Percentiles rank a stretch among this genome's conserved stretches.
phyloP scores from a whole-genome alignment of 2,888 invertebrate species.

The Neuroscelio doddi region DNA sequence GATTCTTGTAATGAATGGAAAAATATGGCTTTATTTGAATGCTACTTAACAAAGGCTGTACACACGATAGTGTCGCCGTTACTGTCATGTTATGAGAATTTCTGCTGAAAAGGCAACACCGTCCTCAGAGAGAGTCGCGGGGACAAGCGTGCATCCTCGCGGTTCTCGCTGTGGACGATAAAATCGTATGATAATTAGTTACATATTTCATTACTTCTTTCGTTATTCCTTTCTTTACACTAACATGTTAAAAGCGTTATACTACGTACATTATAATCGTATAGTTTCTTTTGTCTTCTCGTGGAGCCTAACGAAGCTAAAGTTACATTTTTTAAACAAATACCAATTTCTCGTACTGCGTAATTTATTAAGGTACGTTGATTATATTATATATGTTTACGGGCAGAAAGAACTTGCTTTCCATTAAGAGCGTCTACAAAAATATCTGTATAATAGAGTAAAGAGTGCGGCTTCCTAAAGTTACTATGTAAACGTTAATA shows the following conservation, averaged over 20 bases:
- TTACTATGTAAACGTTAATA: constrained; percentile 45
- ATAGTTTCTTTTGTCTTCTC: constrained; percentile 41
- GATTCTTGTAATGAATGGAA: constrained; percentile 71
- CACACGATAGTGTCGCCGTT: constrained; percentile 58
- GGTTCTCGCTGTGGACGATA: constrained; percentile 47
- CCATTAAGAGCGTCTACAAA: constrained; percentile 64
- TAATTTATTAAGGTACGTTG: constrained; percentile 48
- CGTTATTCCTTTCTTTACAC: constrained; percentile 60
- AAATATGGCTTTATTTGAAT: constrained; percentile 71
- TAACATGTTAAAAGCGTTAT: constrained; percentile 67
- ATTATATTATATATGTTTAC: constrained; percentile 52
- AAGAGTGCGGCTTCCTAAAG: constrained; percentile 57
- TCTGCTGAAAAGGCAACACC: constrained; percentile 60
- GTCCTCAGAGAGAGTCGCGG: constrained; percentile 17
- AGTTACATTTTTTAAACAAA: constrained; percentile 52
- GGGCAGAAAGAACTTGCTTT: constrained; percentile 63
- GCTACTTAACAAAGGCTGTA: constrained; percentile 70
- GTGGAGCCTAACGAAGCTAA: constrained; percentile 54
- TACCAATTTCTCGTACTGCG: constrained; percentile 49
- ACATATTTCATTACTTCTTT: constrained; percentile 44
- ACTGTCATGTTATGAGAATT: constrained; percentile 56
- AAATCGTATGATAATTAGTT: constrained; percentile 19
- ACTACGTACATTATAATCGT: constrained; percentile 64
- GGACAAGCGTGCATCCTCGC: constrained; percentile 1
- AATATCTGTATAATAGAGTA: constrained; percentile 63